Evolutionary conservation across 2,888 invertebrate genomes (phyloP).

Genomic region (Caenorhabditis sinica): DNA sequence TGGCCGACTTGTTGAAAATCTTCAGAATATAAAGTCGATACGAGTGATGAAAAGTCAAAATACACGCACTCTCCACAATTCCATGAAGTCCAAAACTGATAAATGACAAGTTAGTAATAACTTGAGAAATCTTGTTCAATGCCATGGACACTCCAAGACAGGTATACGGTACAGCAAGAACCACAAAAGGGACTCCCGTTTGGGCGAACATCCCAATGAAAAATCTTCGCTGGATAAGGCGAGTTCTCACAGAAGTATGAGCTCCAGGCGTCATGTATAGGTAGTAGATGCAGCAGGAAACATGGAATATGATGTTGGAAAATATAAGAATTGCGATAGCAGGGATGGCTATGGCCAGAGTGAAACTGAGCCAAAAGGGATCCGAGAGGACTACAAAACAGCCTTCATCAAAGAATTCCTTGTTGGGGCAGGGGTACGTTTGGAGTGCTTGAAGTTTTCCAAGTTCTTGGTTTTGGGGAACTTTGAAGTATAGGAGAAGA

Average conservation of each 20-base stretch:
- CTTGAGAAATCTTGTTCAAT: background rate
- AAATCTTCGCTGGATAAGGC: background rate
- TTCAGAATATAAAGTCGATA: conserved; percentile 12
- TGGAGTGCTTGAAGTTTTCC: conserved; percentile 18
- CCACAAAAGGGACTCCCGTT: background rate
- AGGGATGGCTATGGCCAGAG: background rate
- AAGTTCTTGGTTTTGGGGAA: conserved; percentile 16
- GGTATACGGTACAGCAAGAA: conserved; percentile 20
- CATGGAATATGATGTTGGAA: conserved; percentile 8
- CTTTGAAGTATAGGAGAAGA: background rate
- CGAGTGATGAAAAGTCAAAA: conserved; percentile 6
- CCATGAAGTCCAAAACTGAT: conserved; percentile 27
- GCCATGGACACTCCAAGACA: background rate
- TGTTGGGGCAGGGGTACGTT: conserved; percentile 11
- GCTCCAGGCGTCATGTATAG: conserved; percentile 17
- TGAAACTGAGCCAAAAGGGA: background rate
- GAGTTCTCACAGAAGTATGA: background rate
- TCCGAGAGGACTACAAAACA: conserved; percentile 23
- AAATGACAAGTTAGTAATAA: conserved; percentile 17
- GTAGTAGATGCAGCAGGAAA: conserved; percentile 25
- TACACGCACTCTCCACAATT: conserved; percentile 19
- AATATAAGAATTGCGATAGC: background rate
- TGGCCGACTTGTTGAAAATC: background rate
- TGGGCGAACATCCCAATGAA: conserved; percentile 28
- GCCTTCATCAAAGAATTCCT: conserved; percentile 24